These are phyloP conservation scores for Ceryle rudis DNA, from an alignment of 2,797 vertebrate species.

Conservation along the genomic window DNA sequence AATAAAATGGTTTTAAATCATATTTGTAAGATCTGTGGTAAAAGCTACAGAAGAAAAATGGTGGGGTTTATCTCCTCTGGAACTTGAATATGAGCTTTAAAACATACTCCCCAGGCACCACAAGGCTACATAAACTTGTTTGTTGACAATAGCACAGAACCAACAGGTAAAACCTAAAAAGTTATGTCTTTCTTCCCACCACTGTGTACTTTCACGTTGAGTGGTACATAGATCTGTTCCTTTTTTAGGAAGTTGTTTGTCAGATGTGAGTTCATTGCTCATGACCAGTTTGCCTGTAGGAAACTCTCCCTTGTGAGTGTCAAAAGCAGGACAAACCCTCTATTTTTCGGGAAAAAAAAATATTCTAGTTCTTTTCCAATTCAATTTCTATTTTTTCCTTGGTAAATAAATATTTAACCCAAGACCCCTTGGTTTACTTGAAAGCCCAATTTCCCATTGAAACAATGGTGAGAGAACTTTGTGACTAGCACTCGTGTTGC, in stretches of 20 bases:
- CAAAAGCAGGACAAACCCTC: not conserved
- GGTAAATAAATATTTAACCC: too few relatives aligned
- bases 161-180: not conserved
- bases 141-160: not conserved
- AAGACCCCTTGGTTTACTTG: not conserved
- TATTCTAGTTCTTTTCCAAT: too few relatives aligned
- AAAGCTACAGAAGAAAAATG: not conserved
- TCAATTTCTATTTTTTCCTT: too few relatives aligned
- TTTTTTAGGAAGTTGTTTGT: not conserved
- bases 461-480: not conserved
- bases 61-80: not conserved
- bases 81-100: not conserved
- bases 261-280: not conserved
- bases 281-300: not conserved
- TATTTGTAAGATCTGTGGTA: not conserved
- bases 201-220: not conserved
- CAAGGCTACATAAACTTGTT: not conserved
- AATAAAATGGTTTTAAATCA: not conserved
- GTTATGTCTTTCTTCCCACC: not conserved
- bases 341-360: not conserved
- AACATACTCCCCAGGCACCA: not conserved
- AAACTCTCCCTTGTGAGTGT: not conserved
- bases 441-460: not conserved
- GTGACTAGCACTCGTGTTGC: not conserved
- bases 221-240: accelerated